phyloP scores from a whole-genome alignment of 2,888 invertebrate genomes.

The Synergus gifuensis region DNA sequence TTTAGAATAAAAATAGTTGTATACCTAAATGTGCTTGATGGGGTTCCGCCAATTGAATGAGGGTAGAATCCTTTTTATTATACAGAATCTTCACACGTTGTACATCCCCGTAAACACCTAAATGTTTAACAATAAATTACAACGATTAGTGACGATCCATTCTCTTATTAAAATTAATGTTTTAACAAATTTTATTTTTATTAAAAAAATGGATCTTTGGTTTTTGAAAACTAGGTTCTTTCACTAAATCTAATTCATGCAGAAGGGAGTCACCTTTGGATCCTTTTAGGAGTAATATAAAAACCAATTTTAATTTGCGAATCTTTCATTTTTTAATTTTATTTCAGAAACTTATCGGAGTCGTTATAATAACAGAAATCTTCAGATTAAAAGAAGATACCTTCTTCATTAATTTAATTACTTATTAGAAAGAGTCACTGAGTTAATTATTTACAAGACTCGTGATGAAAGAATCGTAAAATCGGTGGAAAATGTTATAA shows the following conservation, averaged over 20 bases:
- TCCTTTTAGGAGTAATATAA: background rate
- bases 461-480: conserved; percentile 17
- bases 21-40: conserved; percentile 98
- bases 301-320: background rate
- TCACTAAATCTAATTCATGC: conserved; percentile 31
- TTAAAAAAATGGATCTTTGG: background rate
- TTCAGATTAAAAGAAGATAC: background rate
- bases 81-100: conserved; percentile 99
- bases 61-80: conserved; percentile 99
- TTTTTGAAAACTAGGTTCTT: conserved; percentile 6
- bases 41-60: conserved; percentile 99
- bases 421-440: background rate
- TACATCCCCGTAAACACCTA: conserved; percentile 99
- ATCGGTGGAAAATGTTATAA: background rate
- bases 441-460: background rate
- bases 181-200: background rate
- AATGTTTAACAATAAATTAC: conserved; percentile 69
- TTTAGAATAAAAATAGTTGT: conserved; percentile 56
- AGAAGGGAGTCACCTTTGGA: conserved; percentile 8
- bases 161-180: background rate
- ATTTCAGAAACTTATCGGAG: background rate
- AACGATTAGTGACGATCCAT: background rate
- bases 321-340: background rate
- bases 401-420: background rate
- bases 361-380: background rate